Evolutionary conservation across 2,797 vertebrate genomes (phyloP), one percentile per base, ranked within the genome.

Genomic region (Fringilla coelebs): DNA sequence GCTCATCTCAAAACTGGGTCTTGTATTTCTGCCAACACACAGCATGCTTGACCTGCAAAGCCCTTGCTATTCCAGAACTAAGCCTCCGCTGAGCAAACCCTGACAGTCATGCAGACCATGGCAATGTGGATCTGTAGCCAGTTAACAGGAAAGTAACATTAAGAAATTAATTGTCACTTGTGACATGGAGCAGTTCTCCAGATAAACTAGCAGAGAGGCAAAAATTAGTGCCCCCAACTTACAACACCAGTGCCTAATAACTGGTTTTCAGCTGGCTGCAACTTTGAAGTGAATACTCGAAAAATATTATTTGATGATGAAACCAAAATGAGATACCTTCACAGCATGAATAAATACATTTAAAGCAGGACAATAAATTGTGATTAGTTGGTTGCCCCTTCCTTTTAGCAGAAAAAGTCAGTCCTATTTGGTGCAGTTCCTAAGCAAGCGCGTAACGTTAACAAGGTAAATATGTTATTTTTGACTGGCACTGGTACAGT

Each of bases 21-120:
- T 88, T 93, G 62, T 86, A 34, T 75, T 88, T 94, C 76, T 94
- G 95, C 94, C 95, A 94, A 49, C 29, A 71, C 71, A 66, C 77
- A 75, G 45, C 70, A 94, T 57, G 93, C 82, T 82, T 95, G 94
- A 96, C 94, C 96, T 96, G 85, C 89, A 87, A 76, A 81, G 82
- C 68, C 68, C 87, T 85, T 91, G 58, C 40, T 95, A 34, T 95
- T 94, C 85, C 67, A 88, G 79, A 72, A n/a, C 77, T 90, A 88
- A 95, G 46, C 48, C 17, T 80, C 31, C 17, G 6, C 61, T 70
- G 78, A 91, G 65, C 10, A 25, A 96, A 80, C 25, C 84, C 48
- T 77, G 52, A 49, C 41, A 88, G 51, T 61, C 61, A n/a, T n/a
- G 45, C n/a, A 88, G 63, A 68, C 48, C 51, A 26, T 20, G 25